Evolutionary conservation across 2,113 vertebrate species (phyloP).

Genomic region (Bambusicola thoracicus): DNA sequence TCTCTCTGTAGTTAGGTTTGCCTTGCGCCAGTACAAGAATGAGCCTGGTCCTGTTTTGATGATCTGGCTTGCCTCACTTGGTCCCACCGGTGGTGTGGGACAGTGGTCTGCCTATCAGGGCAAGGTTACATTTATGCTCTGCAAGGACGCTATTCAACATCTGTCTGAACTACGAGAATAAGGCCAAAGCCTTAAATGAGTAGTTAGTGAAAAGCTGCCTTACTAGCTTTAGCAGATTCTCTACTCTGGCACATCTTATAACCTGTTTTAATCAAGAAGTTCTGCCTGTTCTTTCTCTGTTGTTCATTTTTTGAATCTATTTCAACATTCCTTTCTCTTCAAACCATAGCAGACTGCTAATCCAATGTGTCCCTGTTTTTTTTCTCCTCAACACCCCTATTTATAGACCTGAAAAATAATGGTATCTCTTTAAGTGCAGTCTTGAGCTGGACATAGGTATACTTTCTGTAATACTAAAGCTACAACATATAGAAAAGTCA

Average conservation of each 20-base stretch:
- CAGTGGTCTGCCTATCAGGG: neutral
- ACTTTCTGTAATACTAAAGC: neutral
- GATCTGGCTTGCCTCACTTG: neutral
- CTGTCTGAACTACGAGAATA: neutral
- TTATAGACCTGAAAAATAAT: neutral
- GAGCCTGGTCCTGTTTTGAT: neutral
- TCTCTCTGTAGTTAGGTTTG: neutral
- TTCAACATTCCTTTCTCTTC: neutral
- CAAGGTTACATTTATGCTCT: neutral
- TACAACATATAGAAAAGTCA: neutral
- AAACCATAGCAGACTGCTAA: neutral
- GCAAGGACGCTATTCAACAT: accelerated
- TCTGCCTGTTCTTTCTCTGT: neutral
- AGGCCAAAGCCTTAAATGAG: neutral
- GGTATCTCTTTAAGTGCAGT: neutral
- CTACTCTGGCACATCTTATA: neutral
- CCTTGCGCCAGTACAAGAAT: neutral
- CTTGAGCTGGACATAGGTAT: neutral
- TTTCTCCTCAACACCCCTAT: neutral
- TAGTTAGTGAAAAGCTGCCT: neutral
- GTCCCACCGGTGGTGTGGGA: neutral
- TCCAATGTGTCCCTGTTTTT: neutral
- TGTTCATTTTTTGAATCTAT: neutral
- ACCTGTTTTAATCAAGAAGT: neutral
- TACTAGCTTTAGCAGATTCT: neutral